Conservation (phyloP, 2,797 vertebrate genomes). For the Salmo trutta region DNA sequence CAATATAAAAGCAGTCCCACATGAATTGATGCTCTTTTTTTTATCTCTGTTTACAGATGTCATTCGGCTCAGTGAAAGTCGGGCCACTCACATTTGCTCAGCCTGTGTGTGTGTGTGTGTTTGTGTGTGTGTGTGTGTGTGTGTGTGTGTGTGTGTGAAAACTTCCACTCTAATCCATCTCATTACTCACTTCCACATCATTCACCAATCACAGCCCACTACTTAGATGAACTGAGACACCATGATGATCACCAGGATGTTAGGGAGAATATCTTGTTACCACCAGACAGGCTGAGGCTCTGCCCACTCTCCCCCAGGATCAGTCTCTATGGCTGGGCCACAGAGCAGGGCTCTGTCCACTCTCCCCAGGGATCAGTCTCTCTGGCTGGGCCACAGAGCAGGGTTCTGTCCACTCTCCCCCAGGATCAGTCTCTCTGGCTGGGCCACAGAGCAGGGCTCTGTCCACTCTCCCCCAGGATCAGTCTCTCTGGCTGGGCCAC, state of each 20-base stretch:
- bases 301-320: too few species aligned
- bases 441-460: too few species aligned
- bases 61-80: slow-evolving; percentile 40
- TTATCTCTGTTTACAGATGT: slow-evolving; percentile 69
- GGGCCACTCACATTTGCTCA: slow-evolving; percentile 35
- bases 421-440: too few species aligned
- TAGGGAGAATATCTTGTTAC: neutral
- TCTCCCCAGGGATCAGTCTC: too few species aligned
- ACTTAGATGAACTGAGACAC: neutral
- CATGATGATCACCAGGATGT: neutral
- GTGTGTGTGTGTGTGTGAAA: slow-evolving; percentile 19
- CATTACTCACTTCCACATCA: neutral
- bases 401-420: too few species aligned
- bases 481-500: too few species aligned
- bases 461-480: too few species aligned
- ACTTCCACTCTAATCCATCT: neutral
- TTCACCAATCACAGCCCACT: slow-evolving; percentile 3
- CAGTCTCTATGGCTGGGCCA: too few species aligned
- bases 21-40: slow-evolving; percentile 65
- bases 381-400: too few species aligned
- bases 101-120: neutral
- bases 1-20: slow-evolving; percentile 62
- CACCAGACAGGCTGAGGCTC: neutral
- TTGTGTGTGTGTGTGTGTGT: slow-evolving; percentile 12
- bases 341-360: too few species aligned